These are phyloP conservation scores for Microdon myrmicae DNA, from an alignment of 2,888 invertebrate species.

Conservation along the genomic window DNA sequence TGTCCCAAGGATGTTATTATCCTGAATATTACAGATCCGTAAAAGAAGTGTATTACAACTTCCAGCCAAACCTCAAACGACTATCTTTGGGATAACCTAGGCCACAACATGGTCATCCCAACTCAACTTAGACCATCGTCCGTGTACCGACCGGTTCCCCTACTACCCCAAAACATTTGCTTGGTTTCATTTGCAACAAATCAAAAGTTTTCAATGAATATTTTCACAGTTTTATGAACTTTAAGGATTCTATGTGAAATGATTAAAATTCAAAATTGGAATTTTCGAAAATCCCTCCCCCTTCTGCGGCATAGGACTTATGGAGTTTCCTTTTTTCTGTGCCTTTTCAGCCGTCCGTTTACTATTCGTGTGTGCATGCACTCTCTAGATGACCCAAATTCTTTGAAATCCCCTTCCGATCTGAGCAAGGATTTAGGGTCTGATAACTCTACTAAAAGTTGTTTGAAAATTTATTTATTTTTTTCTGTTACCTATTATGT, in stretches of 20 bases:
- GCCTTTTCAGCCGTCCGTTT: too few relatives aligned
- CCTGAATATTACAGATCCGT: slow-evolving; percentile 49
- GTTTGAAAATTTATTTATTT: slow-evolving; percentile 10
- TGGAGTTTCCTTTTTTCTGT: not conserved
- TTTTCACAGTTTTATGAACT: slow-evolving; percentile 17
- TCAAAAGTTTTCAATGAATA: slow-evolving; percentile 45
- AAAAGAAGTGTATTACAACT: slow-evolving; percentile 43
- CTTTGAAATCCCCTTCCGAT: slow-evolving; percentile 8
- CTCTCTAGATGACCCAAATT: slow-evolving; percentile 28
- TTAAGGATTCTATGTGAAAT: slow-evolving; percentile 7
- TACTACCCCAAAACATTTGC: not conserved
- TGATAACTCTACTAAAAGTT: slow-evolving; percentile 14
- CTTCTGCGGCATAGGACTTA: slow-evolving; percentile 2
- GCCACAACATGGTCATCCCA: slow-evolving; percentile 31
- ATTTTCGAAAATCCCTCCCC: slow-evolving; percentile 7
- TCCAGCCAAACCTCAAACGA: slow-evolving; percentile 24
- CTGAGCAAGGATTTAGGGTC: slow-evolving; percentile 17
- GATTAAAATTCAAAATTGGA: slow-evolving; percentile 26
- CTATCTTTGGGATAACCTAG: slow-evolving; percentile 5
- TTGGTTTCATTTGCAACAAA: slow-evolving; percentile 42
- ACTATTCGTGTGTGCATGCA: slow-evolving; percentile 11
- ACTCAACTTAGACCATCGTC: slow-evolving; percentile 17
- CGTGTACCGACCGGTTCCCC: slow-evolving; percentile 8
- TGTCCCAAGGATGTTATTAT: slow-evolving; percentile 52
- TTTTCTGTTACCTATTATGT: too few relatives aligned